phyloP scores from a whole-genome alignment of 1,140 invertebrate genomes.

The Hyposmocoma kahamanoa region DNA sequence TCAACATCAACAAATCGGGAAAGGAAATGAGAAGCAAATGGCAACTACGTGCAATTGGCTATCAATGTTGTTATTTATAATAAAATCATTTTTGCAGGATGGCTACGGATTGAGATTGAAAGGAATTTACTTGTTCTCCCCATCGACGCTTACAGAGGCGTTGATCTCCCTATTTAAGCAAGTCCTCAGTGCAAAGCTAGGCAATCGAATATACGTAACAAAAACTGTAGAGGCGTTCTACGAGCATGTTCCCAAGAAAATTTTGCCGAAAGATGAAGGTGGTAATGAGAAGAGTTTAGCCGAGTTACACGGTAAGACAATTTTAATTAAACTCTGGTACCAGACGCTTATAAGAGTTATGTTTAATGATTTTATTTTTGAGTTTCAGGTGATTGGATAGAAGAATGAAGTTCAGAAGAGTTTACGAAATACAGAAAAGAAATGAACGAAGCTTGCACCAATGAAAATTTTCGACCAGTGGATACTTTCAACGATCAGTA shows the following conservation, averaged over 20 bases:
- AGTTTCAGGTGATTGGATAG: background rate
- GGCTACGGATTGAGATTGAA: constrained; percentile 18
- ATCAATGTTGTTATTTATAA: too few species aligned
- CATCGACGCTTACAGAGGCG: constrained; percentile 19
- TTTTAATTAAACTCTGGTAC: background rate
- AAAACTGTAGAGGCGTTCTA: constrained; percentile 20
- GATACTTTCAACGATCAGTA: constrained; percentile 1
- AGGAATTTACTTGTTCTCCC: constrained; percentile 18
- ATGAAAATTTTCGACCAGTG: background rate
- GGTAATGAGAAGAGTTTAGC: background rate
- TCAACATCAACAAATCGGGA: too few species aligned
- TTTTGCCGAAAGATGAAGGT: constrained; percentile 38
- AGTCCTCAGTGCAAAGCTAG: constrained; percentile 25
- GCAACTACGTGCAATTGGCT: too few species aligned
- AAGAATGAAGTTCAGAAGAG: background rate
- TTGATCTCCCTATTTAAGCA: constrained; percentile 23
- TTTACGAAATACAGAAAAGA: background rate
- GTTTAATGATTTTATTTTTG: background rate
- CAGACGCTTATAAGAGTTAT: background rate
- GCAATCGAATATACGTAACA: constrained; percentile 32
- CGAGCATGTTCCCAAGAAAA: constrained; percentile 27
- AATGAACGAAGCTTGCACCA: background rate
- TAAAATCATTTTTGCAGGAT: constrained; percentile 23
- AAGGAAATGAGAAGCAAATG: too few species aligned
- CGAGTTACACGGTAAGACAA: background rate